phyloP scores from a whole-genome alignment of 1,140 invertebrate species.

The Cherax quadricarinatus region DNA sequence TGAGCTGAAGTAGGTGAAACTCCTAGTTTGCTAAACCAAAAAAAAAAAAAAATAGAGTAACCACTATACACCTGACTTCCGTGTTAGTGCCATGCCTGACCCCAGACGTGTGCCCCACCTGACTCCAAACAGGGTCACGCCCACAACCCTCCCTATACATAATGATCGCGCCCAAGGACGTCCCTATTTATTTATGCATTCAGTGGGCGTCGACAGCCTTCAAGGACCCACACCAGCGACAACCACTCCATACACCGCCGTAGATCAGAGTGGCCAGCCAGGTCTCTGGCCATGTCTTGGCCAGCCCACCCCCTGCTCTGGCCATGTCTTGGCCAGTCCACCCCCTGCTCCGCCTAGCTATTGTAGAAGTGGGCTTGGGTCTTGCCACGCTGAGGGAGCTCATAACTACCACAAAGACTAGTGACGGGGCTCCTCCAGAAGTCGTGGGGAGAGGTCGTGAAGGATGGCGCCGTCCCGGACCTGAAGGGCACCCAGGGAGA shows the following conservation, averaged over 20 bases:
- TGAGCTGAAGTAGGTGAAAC: too few relatives aligned
- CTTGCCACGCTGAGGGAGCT: slow-evolving; percentile 17
- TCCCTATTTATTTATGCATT: too few relatives aligned
- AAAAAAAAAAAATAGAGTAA: too few relatives aligned
- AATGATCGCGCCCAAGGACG: too few relatives aligned
- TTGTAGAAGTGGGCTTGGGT: slow-evolving; percentile 3
- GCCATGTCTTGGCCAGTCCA: not conserved
- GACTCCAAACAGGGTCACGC: not conserved
- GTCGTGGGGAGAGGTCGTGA: slow-evolving; percentile 35
- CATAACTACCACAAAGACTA: slow-evolving; percentile 37
- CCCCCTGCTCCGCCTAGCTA: slow-evolving; percentile 26
- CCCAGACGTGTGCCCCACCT: too few relatives aligned
- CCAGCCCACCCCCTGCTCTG: not conserved
- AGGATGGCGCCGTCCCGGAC: slow-evolving; percentile 1
- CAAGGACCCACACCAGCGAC: not conserved
- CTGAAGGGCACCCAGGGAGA: not conserved
- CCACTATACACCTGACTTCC: too few relatives aligned
- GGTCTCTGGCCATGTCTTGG: not conserved
- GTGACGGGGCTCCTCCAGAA: slow-evolving; percentile 35
- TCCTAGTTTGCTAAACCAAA: too few relatives aligned
- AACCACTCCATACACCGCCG: not conserved
- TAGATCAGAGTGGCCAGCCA: slow-evolving; percentile 8
- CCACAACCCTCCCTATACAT: too few relatives aligned
- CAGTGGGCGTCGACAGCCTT: too few relatives aligned
- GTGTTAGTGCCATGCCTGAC: too few relatives aligned